Evolutionary conservation across 2,113 vertebrate species (phyloP).

Genomic region (Oxyruncus cristatus): DNA sequence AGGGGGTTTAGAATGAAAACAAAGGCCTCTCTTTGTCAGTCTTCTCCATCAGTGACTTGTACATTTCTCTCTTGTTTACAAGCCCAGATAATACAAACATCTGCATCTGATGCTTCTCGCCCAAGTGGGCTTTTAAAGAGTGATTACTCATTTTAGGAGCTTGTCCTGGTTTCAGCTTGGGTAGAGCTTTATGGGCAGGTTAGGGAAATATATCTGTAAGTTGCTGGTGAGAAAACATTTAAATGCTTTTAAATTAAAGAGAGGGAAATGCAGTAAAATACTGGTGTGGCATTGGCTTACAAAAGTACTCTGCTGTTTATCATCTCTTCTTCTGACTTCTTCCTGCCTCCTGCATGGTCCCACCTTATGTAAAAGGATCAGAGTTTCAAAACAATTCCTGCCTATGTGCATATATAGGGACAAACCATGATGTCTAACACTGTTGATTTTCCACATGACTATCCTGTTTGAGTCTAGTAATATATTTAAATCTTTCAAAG

Average conservation of each 20-base stretch:
- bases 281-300: background rate
- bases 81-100: background rate
- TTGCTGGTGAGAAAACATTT: background rate
- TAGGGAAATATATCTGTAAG: background rate
- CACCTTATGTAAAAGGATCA: background rate
- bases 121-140: background rate
- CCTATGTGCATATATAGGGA: background rate
- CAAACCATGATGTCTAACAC: background rate
- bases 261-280: background rate
- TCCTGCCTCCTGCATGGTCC: background rate
- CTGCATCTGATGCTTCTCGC: background rate
- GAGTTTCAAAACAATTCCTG: background rate
- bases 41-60: background rate
- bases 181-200: background rate
- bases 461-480: background rate
- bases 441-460: background rate
- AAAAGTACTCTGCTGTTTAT: background rate
- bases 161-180: background rate
- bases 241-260: background rate
- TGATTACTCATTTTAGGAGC: background rate
- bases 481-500: background rate
- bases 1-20: constrained; percentile 38
- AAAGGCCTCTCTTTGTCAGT: background rate
- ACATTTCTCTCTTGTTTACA: constrained; percentile 9
- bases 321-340: background rate